These are phyloP conservation scores for Panopea generosa DNA, from an alignment of 2,888 invertebrate genomes.

Conservation along the genomic window DNA sequence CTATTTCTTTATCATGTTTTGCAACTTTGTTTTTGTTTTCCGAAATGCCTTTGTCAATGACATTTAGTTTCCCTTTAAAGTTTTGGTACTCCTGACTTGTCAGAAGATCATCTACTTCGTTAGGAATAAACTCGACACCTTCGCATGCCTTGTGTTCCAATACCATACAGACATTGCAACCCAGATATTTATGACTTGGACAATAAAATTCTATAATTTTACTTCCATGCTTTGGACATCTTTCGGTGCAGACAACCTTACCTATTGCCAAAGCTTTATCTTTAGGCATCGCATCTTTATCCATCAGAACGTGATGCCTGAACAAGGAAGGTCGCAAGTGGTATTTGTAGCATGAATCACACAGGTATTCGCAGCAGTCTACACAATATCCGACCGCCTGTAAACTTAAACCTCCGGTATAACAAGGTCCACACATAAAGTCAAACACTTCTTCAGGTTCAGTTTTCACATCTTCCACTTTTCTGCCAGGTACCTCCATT, in stretches of 20 bases:
- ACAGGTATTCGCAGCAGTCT: slow-evolving; percentile 9
- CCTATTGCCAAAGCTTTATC: background rate
- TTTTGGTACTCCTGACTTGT: too few relatives aligned
- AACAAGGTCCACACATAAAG: slow-evolving; percentile 7
- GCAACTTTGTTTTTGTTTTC: too few relatives aligned
- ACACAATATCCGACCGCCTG: slow-evolving; percentile 7
- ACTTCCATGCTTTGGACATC: slow-evolving; percentile 11
- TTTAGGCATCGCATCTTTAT: background rate
- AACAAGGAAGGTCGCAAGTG: slow-evolving; percentile 5
- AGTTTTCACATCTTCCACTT: too few relatives aligned
- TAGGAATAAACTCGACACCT: slow-evolving; percentile 16
- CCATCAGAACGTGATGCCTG: slow-evolving; percentile 2
- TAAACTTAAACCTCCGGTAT: background rate
- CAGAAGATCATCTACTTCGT: background rate
- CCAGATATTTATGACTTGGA: slow-evolving; percentile 9
- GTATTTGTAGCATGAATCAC: background rate
- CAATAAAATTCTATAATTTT: slow-evolving; percentile 12
- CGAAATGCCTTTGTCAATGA: too few relatives aligned
- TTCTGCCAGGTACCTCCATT: too few relatives aligned
- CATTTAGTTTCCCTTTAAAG: too few relatives aligned
- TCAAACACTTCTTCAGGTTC: background rate
- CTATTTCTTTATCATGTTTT: too few relatives aligned
- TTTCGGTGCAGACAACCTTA: background rate
- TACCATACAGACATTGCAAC: slow-evolving; percentile 17
- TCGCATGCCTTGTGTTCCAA: slow-evolving; percentile 8